Evolutionary conservation across 2,797 vertebrate genomes (phyloP).

Genomic region (Sandelia bainsii): DNA sequence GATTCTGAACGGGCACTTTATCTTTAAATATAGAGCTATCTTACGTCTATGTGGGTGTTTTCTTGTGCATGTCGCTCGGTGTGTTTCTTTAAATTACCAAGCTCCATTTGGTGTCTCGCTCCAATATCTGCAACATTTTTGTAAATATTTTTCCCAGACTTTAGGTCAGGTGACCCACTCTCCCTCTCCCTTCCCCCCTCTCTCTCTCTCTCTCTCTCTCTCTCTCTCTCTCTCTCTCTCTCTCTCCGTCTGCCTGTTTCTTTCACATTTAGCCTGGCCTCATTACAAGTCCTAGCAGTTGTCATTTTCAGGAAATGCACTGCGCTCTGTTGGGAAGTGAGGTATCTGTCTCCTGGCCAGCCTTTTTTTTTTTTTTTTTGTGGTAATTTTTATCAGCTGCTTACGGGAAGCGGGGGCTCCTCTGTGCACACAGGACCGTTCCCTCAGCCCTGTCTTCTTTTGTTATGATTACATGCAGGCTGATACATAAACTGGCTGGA

Average conservation of each 20-base stretch:
- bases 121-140: conserved; percentile 50
- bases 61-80: neutral
- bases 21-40: neutral
- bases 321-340: conserved; percentile 79
- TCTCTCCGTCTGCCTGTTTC: conserved; percentile 27
- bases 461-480: conserved; percentile 36
- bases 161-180: conserved; percentile 47
- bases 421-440: conserved; percentile 36
- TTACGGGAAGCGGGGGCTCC: conserved; percentile 74
- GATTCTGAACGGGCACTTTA: conserved; percentile 38
- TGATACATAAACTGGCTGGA: conserved; percentile 15
- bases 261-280: conserved; percentile 63
- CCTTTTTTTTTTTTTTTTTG: conserved; percentile 23
- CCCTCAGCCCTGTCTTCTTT: conserved; percentile 21
- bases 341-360: conserved; percentile 70
- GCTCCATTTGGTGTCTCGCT: conserved; percentile 45
- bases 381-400: conserved; percentile 60
- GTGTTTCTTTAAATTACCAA: conserved; percentile 32
- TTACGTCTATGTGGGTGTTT: neutral
- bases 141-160: conserved; percentile 29
- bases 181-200: neutral
- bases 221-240: neutral
- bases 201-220: neutral
- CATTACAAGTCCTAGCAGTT: conserved; percentile 65
- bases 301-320: conserved; percentile 83